These are phyloP conservation scores for Noctua pronuba DNA, from an alignment of 2,888 invertebrate species.

Conservation along the genomic window DNA sequence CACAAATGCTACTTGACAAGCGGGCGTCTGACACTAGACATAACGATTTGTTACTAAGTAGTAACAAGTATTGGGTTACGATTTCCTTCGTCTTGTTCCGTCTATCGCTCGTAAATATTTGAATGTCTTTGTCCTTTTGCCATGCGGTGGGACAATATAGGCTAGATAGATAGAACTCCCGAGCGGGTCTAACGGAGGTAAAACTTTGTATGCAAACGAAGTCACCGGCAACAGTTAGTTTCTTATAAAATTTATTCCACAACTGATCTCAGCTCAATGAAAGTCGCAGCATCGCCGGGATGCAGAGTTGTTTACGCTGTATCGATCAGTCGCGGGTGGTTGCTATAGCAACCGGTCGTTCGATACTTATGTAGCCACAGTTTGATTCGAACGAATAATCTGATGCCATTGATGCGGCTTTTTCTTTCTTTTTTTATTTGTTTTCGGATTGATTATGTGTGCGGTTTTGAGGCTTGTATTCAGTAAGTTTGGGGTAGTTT, in stretches of 20 bases:
- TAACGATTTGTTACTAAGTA: too few relatives aligned
- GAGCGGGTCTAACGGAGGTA: not conserved
- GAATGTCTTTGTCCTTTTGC: too few relatives aligned
- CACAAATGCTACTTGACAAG: too few relatives aligned
- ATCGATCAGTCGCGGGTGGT: slow-evolving; percentile 55
- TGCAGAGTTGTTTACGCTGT: slow-evolving; percentile 59
- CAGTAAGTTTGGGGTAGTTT: not conserved
- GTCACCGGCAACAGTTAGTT: slow-evolving; percentile 35
- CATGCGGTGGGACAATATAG: not conserved
- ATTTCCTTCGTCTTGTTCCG: too few relatives aligned
- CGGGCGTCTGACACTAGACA: too few relatives aligned
- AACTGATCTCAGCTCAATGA: slow-evolving; percentile 34
- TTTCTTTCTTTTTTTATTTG: slow-evolving; percentile 19
- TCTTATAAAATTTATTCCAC: slow-evolving; percentile 37
- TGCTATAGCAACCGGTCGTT: slow-evolving; percentile 47
- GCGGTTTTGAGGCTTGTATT: not conserved
- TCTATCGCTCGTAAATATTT: too few relatives aligned
- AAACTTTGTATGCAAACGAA: slow-evolving; percentile 11
- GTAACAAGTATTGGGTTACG: too few relatives aligned
- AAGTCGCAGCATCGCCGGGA: slow-evolving; percentile 32
- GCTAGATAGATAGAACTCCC: not conserved
- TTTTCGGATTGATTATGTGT: slow-evolving; percentile 5
- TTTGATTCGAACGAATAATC: slow-evolving; percentile 48
- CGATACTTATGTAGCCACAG: slow-evolving; percentile 37
- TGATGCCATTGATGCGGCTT: slow-evolving; percentile 26